These are phyloP conservation scores for Homarus gammarus DNA, from an alignment of 2,888 invertebrate genomes.

Conservation along the genomic window DNA sequence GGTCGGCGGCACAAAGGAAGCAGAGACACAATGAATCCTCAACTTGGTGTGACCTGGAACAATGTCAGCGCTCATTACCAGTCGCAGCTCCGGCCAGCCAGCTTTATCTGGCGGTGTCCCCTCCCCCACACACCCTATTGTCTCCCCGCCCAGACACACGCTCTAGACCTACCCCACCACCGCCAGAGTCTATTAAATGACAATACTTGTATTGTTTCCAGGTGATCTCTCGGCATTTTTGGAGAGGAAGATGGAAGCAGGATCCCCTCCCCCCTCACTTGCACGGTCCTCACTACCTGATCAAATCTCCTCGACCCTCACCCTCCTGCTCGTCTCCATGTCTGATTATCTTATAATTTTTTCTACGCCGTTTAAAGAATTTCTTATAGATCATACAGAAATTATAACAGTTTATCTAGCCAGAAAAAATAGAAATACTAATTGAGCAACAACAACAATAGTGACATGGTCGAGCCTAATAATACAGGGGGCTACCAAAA, in stretches of 20 bases:
- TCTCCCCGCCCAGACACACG: background rate
- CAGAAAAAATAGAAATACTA: no score
- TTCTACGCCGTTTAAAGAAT: no score
- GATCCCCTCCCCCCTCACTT: background rate
- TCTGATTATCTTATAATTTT: no score
- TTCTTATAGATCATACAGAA: no score
- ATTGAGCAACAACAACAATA: no score
- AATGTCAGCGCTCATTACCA: conserved; percentile 15
- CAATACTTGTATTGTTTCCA: conserved; percentile 23
- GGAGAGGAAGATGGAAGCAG: background rate
- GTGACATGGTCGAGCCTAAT: no score
- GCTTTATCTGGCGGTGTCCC: background rate
- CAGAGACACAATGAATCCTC: conserved; percentile 10
- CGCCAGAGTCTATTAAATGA: conserved; percentile 35
- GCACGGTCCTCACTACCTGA: no score
- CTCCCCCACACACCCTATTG: background rate
- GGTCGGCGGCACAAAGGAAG: conserved; percentile 35
- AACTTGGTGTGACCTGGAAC: conserved; percentile 40
- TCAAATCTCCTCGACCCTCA: no score
- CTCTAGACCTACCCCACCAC: background rate
- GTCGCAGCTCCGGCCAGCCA: background rate
- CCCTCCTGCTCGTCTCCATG: no score
- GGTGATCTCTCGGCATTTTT: background rate
- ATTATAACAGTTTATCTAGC: no score
- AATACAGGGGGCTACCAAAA: no score